phyloP scores from a whole-genome alignment of 2,797 vertebrate species.

The Pelodytes ibericus region DNA sequence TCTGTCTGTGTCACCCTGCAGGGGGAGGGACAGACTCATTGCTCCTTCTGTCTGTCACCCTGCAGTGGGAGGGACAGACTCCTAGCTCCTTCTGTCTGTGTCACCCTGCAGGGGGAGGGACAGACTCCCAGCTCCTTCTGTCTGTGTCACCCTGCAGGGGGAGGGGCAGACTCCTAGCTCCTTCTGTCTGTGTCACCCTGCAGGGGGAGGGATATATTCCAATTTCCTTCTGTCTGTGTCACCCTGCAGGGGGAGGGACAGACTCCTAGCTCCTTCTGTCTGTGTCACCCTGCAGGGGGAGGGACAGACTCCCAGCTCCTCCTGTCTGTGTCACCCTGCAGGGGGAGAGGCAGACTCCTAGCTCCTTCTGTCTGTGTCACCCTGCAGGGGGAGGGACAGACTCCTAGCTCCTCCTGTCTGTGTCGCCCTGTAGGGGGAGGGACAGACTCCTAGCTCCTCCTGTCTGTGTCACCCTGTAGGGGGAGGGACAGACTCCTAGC shows the following conservation, averaged over 20 bases:
- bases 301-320: background rate
- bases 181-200: conserved; percentile 1
- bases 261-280: too few relatives aligned
- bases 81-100: background rate
- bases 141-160: conserved; percentile 14
- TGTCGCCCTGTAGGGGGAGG: conserved; percentile 18
- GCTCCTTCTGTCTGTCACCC: conserved; percentile 6
- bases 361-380: background rate
- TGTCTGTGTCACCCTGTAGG: conserved; percentile 9
- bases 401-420: too few relatives aligned
- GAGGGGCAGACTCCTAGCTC: too few relatives aligned
- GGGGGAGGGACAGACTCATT: background rate
- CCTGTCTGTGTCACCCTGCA: conserved; percentile 14
- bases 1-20: conserved; percentile 21
- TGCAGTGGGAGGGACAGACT: conserved; percentile 11
- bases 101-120: too few relatives aligned
- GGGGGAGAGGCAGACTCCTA: conserved; percentile 2
- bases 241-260: conserved; percentile 19
- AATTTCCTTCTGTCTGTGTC: background rate
- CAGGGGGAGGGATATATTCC: conserved; percentile 19
- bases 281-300: conserved; percentile 17
- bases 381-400: too few relatives aligned
- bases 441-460: too few relatives aligned
- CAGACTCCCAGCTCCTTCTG: too few relatives aligned
- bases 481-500: background rate